Evolutionary conservation across 2,797 vertebrate species (phyloP).

Genomic region (Mycteria americana): DNA sequence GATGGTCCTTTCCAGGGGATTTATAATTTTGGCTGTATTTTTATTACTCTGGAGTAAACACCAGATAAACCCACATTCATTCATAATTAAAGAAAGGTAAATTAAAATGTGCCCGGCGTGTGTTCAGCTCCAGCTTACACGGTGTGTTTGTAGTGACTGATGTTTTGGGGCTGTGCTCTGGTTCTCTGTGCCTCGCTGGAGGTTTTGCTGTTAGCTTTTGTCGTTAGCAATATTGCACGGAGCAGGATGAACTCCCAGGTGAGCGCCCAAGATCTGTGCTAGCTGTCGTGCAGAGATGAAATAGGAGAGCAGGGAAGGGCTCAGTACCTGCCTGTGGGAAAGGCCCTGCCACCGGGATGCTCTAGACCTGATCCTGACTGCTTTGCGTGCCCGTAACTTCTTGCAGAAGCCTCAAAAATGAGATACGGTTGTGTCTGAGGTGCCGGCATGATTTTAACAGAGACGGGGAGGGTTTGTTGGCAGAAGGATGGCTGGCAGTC

Average conservation of each 20-base stretch:
- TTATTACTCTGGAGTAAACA: background rate
- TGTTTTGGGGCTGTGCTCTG: background rate
- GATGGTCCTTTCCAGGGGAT: background rate
- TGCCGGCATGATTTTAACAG: background rate
- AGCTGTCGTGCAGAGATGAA: background rate
- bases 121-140: background rate
- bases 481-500: background rate
- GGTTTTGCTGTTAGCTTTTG: background rate
- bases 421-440: accelerated
- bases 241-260: background rate
- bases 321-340: background rate
- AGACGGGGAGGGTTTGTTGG: background rate
- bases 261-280: background rate
- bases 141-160: background rate
- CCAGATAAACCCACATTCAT: background rate
- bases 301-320: background rate
- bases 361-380: background rate
- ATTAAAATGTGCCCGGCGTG: background rate
- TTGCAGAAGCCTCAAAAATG: background rate
- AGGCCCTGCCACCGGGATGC: background rate
- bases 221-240: background rate
- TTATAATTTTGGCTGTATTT: background rate
- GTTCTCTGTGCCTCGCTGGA: background rate
- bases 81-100: background rate
- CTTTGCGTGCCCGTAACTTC: background rate